Evolutionary conservation across 2,888 invertebrate genomes (phyloP).

Genomic region (Andrena flavipes): DNA sequence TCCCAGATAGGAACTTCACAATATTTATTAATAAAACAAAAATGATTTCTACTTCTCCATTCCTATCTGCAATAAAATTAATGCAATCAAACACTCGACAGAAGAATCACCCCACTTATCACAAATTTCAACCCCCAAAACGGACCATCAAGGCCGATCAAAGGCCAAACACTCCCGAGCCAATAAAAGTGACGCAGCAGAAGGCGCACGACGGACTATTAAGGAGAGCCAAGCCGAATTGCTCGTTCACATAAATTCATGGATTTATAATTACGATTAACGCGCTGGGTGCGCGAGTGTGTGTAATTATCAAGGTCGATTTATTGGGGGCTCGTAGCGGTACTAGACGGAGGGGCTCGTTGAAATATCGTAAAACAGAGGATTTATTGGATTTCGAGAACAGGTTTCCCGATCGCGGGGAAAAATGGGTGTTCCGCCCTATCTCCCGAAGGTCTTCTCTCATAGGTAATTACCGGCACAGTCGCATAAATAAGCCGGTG

Average conservation of each 20-base stretch:
- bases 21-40: too few relatives aligned
- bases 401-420: constrained; percentile 72
- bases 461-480: constrained; percentile 76
- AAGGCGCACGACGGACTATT: too few relatives aligned
- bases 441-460: constrained; percentile 67
- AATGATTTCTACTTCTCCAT: too few relatives aligned
- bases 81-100: too few relatives aligned
- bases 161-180: too few relatives aligned
- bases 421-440: constrained; percentile 60
- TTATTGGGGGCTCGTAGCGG: constrained; percentile 20
- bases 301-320: neutral
- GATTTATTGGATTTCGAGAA: constrained; percentile 68
- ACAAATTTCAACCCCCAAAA: too few relatives aligned
- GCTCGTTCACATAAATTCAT: neutral
- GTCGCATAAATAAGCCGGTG: constrained; percentile 75
- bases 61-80: too few relatives aligned
- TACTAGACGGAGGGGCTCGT: constrained; percentile 27
- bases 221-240: too few relatives aligned
- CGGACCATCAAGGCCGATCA: too few relatives aligned
- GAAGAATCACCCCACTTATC: too few relatives aligned
- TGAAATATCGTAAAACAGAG: constrained; percentile 59
- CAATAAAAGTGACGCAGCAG: too few relatives aligned
- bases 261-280: neutral
- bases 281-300: neutral
- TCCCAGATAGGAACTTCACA: too few relatives aligned